Conservation (phyloP, 2,113 vertebrate genomes). For the Cottus gobio region DNA sequence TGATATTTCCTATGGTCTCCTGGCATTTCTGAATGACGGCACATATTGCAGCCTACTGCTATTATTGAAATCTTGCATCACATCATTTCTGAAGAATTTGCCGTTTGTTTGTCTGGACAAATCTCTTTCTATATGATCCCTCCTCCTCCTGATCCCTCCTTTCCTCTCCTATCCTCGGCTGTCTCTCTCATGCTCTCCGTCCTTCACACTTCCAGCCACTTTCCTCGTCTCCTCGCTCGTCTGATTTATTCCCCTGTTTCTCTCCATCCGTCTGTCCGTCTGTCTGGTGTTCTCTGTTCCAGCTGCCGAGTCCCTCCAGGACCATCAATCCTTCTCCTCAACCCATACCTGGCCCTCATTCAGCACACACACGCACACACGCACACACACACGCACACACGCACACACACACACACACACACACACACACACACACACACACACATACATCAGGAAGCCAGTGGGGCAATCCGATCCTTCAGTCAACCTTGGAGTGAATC, state of each 20-base stretch:
- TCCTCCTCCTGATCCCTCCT: slow-evolving; percentile 8
- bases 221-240: slow-evolving; percentile 59
- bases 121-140: slow-evolving; percentile 35
- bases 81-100: slow-evolving; percentile 77
- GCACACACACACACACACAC: slow-evolving; percentile 13
- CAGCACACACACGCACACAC: slow-evolving; percentile 46
- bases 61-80: slow-evolving; percentile 79
- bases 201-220: slow-evolving; percentile 54
- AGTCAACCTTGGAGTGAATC: slow-evolving; percentile 74
- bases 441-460: slow-evolving; percentile 43
- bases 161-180: slow-evolving; percentile 17
- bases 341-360: slow-evolving; percentile 76
- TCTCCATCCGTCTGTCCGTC: slow-evolving; percentile 70
- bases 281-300: slow-evolving; percentile 76
- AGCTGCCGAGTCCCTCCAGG: slow-evolving; percentile 79
- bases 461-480: slow-evolving; percentile 75
- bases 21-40: slow-evolving; percentile 77
- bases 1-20: slow-evolving; percentile 81
- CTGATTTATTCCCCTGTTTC: slow-evolving; percentile 79
- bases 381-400: slow-evolving; percentile 41
- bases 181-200: slow-evolving; percentile 42
- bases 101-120: slow-evolving; percentile 74
- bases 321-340: slow-evolving; percentile 79
- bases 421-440: slow-evolving; percentile 28
- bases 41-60: slow-evolving; percentile 71